Conservation (phyloP, 1,140 invertebrate genomes). For the Drepana arcuata region DNA sequence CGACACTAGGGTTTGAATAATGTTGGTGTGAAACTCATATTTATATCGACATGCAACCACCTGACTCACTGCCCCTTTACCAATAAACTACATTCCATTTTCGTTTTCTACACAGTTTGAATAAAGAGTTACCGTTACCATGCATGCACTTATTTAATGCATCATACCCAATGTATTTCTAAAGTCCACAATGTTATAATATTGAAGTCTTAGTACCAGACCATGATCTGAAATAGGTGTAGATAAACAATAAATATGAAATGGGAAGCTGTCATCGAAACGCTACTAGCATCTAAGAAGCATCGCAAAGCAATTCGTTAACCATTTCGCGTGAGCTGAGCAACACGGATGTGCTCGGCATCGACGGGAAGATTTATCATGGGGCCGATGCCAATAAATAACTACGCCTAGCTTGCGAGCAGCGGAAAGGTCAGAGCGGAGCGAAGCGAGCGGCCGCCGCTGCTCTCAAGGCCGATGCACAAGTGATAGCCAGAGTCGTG, state of each 20-base stretch:
- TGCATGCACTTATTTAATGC: too few relatives aligned
- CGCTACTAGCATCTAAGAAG: slow-evolving; percentile 14
- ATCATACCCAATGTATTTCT: too few relatives aligned
- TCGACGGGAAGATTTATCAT: slow-evolving; percentile 32
- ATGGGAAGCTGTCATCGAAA: slow-evolving; percentile 5
- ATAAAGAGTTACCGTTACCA: too few relatives aligned
- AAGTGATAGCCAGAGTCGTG: slow-evolving; percentile 30
- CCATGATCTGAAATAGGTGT: slow-evolving; percentile 5
- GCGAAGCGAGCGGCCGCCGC: slow-evolving; percentile 16
- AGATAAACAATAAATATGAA: slow-evolving; percentile 4
- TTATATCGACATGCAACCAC: too few relatives aligned
- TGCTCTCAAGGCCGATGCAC: slow-evolving; percentile 44
- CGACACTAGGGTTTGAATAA: too few relatives aligned
- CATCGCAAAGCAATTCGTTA: slow-evolving; percentile 19
- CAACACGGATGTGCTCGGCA: slow-evolving; percentile 28
- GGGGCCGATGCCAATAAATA: slow-evolving; percentile 28
- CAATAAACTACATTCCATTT: too few relatives aligned
- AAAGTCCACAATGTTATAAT: too few relatives aligned
- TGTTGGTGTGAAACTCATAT: too few relatives aligned
- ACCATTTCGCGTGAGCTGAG: slow-evolving; percentile 7
- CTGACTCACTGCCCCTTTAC: too few relatives aligned
- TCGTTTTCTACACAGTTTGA: too few relatives aligned
- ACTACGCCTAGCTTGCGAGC: slow-evolving; percentile 12
- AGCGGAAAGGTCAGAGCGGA: slow-evolving; percentile 28
- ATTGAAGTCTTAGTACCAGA: background rate